phyloP scores from a whole-genome alignment of 2,113 vertebrate genomes.

The Deroptyus accipitrinus region DNA sequence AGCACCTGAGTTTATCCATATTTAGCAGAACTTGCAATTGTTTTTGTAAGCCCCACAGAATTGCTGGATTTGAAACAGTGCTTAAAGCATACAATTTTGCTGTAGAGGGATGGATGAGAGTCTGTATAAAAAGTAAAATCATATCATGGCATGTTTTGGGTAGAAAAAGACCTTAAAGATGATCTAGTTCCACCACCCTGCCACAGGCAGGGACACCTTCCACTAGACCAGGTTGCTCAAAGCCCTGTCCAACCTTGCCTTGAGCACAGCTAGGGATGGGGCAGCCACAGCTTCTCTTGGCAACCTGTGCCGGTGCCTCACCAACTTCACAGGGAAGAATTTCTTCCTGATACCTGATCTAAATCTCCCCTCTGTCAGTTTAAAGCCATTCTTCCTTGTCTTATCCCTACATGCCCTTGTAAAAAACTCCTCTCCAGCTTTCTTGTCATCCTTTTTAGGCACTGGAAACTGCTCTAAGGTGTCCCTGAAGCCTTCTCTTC shows the following conservation, averaged over 20 bases:
- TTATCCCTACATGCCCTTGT: not conserved
- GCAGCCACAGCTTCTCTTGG: not conserved
- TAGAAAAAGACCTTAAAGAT: not conserved
- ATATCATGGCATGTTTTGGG: not conserved
- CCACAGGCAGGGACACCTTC: not conserved
- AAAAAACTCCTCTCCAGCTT: not conserved
- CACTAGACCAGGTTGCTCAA: not conserved
- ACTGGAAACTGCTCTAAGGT: not conserved
- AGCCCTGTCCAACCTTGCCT: not conserved
- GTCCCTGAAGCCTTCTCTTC: not conserved
- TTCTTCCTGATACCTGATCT: not conserved
- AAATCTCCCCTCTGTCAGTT: not conserved
- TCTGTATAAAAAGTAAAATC: not conserved
- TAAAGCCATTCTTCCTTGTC: not conserved
- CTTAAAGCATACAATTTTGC: accelerated
- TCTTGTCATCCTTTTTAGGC: not conserved
- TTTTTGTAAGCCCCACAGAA: not conserved
- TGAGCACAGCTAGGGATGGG: not conserved
- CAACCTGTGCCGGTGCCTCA: not conserved
- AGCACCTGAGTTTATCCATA: too few species aligned
- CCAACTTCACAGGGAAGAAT: not conserved
- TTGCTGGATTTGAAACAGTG: not conserved
- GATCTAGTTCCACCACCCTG: not conserved
- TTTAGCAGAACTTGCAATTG: not conserved
- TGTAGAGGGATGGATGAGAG: not conserved